Evolutionary conservation across 2,797 vertebrate genomes (phyloP).

Genomic region (Caiman crocodilus): DNA sequence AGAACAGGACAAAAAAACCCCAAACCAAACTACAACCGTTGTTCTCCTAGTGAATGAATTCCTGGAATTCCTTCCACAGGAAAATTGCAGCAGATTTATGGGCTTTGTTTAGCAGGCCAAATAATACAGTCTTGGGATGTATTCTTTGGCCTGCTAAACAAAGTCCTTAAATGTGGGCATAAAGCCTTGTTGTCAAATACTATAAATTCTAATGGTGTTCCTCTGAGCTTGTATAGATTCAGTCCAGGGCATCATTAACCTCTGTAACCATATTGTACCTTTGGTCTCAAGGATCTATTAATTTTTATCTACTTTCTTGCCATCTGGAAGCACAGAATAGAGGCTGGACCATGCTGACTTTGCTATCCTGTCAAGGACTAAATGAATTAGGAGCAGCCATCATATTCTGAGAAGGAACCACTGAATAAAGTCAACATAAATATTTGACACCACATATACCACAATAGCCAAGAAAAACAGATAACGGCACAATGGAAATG

Average conservation of each 20-base stretch:
- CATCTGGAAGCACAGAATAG: constrained; percentile 17
- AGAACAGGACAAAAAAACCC: background rate
- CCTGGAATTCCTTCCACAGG: constrained; percentile 7
- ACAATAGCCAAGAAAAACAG: constrained; percentile 51
- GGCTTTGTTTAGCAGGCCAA: background rate
- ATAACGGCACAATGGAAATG: constrained; percentile 21
- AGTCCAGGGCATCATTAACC: constrained; percentile 21
- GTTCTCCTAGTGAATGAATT: background rate
- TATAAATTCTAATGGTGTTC: constrained; percentile 52
- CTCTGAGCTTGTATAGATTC: background rate
- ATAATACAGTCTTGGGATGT: background rate
- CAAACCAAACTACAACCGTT: background rate
- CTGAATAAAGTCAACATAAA: constrained; percentile 64
- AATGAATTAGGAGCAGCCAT: background rate
- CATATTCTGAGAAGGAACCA: constrained; percentile 66
- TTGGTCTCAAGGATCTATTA: constrained; percentile 5
- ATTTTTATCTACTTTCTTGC: background rate
- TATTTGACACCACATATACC: constrained; percentile 27
- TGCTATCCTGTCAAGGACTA: constrained; percentile 51
- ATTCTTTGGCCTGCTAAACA: constrained; percentile 24
- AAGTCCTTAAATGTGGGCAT: background rate
- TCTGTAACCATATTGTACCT: background rate
- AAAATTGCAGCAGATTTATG: constrained; percentile 28
- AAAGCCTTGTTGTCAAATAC: background rate
- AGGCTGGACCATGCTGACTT: constrained; percentile 31